Base-by-base conservation (phyloP, 1,140 invertebrate genomes). In the Laodelphax striatellus region DNA sequence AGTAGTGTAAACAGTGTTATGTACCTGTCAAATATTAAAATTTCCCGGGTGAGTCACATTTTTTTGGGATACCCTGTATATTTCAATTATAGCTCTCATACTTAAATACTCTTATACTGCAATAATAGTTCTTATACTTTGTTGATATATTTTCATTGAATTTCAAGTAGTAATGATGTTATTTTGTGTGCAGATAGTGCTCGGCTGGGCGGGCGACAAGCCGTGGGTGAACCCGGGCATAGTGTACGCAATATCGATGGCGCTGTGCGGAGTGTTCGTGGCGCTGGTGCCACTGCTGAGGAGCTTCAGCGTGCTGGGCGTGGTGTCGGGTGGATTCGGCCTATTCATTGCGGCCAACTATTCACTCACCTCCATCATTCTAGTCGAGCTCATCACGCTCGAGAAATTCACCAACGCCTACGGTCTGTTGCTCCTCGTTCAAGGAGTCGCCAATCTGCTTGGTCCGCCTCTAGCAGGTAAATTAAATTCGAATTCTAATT, bases 361-460 rank as follows among this genome's bases (percentile, higher is more conserved):
- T 73, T 87, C 88, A 9, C 76, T 93, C 3, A 90, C 88, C 10
- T 88, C 87, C 63, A 88, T 91, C 63, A 92, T 93, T 58, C 76
- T 93, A 24, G 90, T 93, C 19, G 86, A 93, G 68, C 74, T 91
- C 63, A 88, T 91, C 59, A 85, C 88, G 5, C 68, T 94, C 24
- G 91, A 95, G 64, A 80, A 85, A 67, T 93, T 97, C 68, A 90
- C 92, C 0, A 92, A 90, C 68, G 90, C 90, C 3, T 94, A 95
- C 69, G 92, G 93, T 11, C 75, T 95, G 59, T 72, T 94, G 38
- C 74, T 93, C 55, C 76, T 95, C 4, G 89, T 94, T 57, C 92
- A 95, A 73, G 93, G 92, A 4, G 73, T 94, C 41, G 90, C 89
- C 1, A 91, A 93, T 71, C 77, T 94, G 2, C 80, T 92, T 65